Conservation (phyloP, 2,888 invertebrate genomes). For the Lepidocyrtinus sp. region DNA sequence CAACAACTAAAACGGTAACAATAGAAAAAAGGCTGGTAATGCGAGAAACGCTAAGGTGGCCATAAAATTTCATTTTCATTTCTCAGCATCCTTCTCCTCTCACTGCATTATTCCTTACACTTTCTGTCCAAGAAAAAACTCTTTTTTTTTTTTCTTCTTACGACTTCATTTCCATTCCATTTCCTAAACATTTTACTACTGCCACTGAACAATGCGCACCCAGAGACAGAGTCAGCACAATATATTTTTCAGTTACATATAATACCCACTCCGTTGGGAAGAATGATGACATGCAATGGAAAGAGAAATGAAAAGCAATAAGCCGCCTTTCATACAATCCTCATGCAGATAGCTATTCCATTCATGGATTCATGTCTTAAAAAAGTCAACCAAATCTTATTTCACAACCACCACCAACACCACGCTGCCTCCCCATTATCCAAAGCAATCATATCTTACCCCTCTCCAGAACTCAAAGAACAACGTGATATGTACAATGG, state of each 20-base stretch:
- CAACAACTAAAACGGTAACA: slow-evolving; percentile 15
- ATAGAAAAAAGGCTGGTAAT: slow-evolving; percentile 35
- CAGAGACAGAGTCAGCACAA: slow-evolving; percentile 2
- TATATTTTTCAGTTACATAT: neutral
- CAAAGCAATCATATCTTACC: slow-evolving; percentile 6
- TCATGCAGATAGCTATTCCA: slow-evolving; percentile 7
- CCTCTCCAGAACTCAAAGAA: neutral
- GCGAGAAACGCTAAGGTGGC: slow-evolving; percentile 52
- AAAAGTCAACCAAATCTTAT: slow-evolving; percentile 16
- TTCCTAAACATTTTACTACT: slow-evolving; percentile 55
- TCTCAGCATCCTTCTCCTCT: slow-evolving; percentile 44
- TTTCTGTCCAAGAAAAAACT: slow-evolving; percentile 51
- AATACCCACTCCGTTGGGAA: neutral
- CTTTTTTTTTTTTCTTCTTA: slow-evolving; percentile 62
- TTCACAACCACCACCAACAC: slow-evolving; percentile 13
- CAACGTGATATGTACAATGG: neutral
- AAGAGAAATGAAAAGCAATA: slow-evolving; percentile 17
- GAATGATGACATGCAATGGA: neutral
- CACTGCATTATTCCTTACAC: slow-evolving; percentile 41
- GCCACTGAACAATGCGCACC: neutral
- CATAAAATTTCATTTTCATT: slow-evolving; percentile 69
- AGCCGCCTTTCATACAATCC: slow-evolving; percentile 8
- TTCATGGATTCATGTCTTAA: neutral
- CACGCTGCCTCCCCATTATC: slow-evolving; percentile 9
- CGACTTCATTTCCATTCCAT: slow-evolving; percentile 68